phyloP scores from a whole-genome alignment of 2,113 vertebrate genomes.

The Pipra filicauda region DNA sequence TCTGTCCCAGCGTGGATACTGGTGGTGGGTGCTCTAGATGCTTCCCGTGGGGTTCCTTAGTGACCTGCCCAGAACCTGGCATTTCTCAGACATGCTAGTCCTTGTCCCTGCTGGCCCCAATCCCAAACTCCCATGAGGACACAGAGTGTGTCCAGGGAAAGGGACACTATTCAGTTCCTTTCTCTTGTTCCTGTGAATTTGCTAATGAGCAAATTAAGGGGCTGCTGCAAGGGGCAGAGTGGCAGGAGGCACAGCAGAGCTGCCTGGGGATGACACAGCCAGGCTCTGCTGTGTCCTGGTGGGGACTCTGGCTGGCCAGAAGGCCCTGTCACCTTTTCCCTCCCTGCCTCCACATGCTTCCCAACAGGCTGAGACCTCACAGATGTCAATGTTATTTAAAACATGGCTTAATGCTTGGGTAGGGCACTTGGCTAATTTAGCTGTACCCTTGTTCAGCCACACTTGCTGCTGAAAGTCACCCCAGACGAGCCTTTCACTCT shows the following conservation, averaged over 20 bases:
- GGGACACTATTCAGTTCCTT: background rate
- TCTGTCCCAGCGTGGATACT: slow-evolving; percentile 60
- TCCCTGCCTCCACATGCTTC: background rate
- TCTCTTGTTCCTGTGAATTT: background rate
- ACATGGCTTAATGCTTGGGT: background rate
- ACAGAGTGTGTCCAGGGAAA: background rate
- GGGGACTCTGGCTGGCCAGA: background rate
- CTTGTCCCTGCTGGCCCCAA: rapidly evolving
- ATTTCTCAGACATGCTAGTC: background rate
- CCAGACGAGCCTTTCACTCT: background rate
- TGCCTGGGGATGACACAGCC: background rate
- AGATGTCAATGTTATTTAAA: slow-evolving; percentile 27
- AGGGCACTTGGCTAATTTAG: background rate
- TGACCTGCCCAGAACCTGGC: background rate
- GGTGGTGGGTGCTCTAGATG: slow-evolving; percentile 53
- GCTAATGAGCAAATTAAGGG: slow-evolving; percentile 57
- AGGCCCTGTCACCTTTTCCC: background rate
- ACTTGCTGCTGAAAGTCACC: background rate
- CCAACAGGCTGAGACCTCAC: background rate
- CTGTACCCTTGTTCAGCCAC: background rate
- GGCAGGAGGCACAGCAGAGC: background rate
- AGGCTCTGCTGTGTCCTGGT: background rate
- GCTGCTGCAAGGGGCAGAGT: background rate
- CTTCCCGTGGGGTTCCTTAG: background rate
- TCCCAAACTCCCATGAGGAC: background rate